A percentile compares a stretch with the other conserved stretches of the same genome.
These are phyloP conservation scores for Arothron firmamentum DNA, from an alignment of 2,113 vertebrate genomes.

Conservation along the genomic window DNA sequence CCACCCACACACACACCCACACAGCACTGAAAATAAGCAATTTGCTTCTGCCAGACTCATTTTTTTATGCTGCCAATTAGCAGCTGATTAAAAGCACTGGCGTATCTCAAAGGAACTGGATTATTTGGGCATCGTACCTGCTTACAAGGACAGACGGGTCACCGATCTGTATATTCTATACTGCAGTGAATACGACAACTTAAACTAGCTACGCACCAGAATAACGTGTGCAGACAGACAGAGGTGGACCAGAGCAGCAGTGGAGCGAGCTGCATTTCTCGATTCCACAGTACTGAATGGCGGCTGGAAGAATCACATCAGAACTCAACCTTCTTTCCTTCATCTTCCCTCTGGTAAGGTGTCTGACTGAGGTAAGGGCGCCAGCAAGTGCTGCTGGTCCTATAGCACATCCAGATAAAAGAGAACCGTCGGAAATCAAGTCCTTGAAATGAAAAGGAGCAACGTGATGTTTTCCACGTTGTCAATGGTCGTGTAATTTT, in stretches of 20 bases:
- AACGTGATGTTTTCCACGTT: neutral
- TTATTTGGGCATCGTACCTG: neutral
- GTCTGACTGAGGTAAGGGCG: too few relatives aligned
- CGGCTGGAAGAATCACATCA: neutral
- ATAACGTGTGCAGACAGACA: too few relatives aligned
- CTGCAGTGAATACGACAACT: too few relatives aligned
- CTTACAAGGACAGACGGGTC: slow-evolving; percentile 11
- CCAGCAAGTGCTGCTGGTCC: too few relatives aligned
- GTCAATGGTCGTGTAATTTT: neutral
- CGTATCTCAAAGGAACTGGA: slow-evolving; percentile 13
- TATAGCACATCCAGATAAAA: too few relatives aligned
- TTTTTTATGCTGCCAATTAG: slow-evolving; percentile 41
- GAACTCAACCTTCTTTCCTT: neutral
- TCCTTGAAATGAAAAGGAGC: too few relatives aligned
- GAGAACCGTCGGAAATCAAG: too few relatives aligned
- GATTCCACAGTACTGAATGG: slow-evolving; percentile 3
- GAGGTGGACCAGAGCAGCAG: neutral
- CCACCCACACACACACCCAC: too few relatives aligned
- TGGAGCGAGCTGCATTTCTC: slow-evolving; percentile 2
- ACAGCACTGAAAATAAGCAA: slow-evolving; percentile 1
- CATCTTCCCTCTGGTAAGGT: neutral
- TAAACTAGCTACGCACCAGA: too few relatives aligned
- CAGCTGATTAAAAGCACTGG: slow-evolving; percentile 34
- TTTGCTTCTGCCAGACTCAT: slow-evolving; percentile 21
- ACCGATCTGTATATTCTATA: neutral